Evolutionary conservation across 2,797 vertebrate species (phyloP).

Genomic region (Falco naumanni): DNA sequence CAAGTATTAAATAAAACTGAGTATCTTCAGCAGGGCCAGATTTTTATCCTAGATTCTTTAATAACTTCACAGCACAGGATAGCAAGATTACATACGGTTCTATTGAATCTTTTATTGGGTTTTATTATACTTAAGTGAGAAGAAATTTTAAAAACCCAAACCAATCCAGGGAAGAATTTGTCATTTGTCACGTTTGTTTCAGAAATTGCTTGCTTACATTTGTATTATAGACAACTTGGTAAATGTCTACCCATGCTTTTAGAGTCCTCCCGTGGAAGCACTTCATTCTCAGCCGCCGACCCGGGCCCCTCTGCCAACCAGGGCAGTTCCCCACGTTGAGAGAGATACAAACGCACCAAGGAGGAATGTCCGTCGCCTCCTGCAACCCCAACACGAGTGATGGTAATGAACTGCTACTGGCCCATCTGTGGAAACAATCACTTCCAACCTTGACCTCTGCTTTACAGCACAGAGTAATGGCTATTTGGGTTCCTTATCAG

Average conservation of each 20-base stretch:
- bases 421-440: neutral
- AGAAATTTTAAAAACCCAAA: neutral
- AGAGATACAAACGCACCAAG: neutral
- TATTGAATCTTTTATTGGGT: accelerated
- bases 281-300: neutral
- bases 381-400: neutral
- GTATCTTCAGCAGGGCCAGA: neutral
- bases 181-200: neutral
- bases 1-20: neutral
- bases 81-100: accelerated
- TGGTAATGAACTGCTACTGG: neutral
- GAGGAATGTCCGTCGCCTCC: neutral
- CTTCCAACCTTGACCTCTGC: neutral
- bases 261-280: neutral
- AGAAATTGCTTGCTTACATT: accelerated
- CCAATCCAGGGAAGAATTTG: neutral
- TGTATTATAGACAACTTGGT: accelerated
- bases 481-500: neutral
- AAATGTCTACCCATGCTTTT: accelerated
- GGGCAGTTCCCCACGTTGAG: neutral
- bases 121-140: neutral
- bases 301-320: neutral
- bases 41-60: neutral
- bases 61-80: neutral
- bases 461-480: neutral